Conservation (phyloP, 2,113 vertebrate genomes). For the Eidolon helvum region DNA sequence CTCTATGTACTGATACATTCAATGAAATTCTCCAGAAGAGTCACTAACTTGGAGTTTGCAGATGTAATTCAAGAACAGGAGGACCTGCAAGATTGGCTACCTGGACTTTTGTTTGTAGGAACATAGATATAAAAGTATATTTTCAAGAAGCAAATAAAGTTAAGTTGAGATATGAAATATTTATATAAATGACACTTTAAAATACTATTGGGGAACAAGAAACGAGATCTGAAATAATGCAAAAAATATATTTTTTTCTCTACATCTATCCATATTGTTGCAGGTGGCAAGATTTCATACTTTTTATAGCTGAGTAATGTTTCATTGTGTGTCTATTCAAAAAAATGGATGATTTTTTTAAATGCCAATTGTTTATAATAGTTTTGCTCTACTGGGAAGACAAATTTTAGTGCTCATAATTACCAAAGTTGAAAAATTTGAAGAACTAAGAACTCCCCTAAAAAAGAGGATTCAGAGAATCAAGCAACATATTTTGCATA, state of each 20-base stretch:
- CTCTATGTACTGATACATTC: not conserved
- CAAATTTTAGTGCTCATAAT: not conserved
- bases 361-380: not conserved
- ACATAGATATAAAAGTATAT: not conserved
- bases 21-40: not conserved
- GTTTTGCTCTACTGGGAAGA: not conserved
- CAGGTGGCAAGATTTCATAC: too few relatives aligned
- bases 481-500: not conserved
- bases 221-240: not conserved
- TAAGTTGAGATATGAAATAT: not conserved
- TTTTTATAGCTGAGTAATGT: too few relatives aligned
- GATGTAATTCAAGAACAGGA: not conserved
- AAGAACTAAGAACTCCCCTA: not conserved
- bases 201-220: not conserved
- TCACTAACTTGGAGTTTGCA: not conserved
- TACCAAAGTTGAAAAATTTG: not conserved
- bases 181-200: not conserved
- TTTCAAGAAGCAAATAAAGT: not conserved
- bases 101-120: not conserved
- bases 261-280: too few relatives aligned
- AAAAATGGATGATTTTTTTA: not conserved
- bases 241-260: not conserved
- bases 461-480: not conserved
- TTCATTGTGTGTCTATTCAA: too few relatives aligned
- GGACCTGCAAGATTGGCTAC: not conserved